These are phyloP conservation scores for Nothobranchius kuhntae DNA, from an alignment of 2,113 vertebrate species.

Conservation along the genomic window DNA sequence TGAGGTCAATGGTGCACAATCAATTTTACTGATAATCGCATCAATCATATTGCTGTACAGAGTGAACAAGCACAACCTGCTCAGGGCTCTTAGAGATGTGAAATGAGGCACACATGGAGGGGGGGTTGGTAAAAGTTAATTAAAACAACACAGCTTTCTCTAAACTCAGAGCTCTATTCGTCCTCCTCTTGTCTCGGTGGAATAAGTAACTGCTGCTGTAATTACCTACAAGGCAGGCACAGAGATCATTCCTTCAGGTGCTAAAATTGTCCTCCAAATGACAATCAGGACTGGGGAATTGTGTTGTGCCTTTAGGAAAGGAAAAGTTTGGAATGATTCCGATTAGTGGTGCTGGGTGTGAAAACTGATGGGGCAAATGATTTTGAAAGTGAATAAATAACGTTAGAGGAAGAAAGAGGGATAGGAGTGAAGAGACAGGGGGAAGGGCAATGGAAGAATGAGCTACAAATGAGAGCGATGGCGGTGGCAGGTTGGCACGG, in stretches of 20 bases:
- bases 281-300: constrained; percentile 11
- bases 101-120: constrained; percentile 33
- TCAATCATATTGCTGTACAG: constrained; percentile 42
- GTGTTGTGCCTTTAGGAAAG: background rate
- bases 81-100: constrained; percentile 35
- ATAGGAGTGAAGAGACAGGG: constrained; percentile 68
- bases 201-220: constrained; percentile 68
- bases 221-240: constrained; percentile 59
- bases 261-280: constrained; percentile 52
- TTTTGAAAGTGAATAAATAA: constrained; percentile 56
- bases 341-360: constrained; percentile 8
- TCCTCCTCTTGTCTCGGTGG: constrained; percentile 65
- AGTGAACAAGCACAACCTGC: constrained; percentile 33
- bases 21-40: constrained; percentile 57
- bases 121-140: constrained; percentile 75
- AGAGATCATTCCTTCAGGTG: constrained; percentile 67
- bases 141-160: constrained; percentile 72
- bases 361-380: constrained; percentile 29
- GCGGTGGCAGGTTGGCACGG: constrained; percentile 79
- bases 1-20: constrained; percentile 55
- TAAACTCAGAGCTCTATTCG: constrained; percentile 56
- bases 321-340: constrained; percentile 11
- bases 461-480: constrained; percentile 80
- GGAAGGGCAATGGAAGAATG: constrained; percentile 75
- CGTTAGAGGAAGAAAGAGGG: constrained; percentile 54